Base-by-base conservation (phyloP, 2,113 vertebrate genomes). In the Megaceryle maxima region DNA sequence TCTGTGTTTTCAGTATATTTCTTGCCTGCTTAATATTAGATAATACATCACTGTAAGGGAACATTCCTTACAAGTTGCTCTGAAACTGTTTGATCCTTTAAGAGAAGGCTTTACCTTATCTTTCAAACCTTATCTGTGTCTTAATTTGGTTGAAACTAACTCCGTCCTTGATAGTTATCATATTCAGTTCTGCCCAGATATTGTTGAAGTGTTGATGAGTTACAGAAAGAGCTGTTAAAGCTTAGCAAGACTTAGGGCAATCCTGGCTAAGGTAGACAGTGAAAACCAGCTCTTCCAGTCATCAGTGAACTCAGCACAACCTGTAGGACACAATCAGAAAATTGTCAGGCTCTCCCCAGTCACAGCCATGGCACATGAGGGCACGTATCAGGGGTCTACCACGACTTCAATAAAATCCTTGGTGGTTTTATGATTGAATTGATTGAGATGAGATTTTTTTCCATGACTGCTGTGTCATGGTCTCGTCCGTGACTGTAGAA, bases 401-500 rank as follows among this genome's bases (percentile, higher is more conserved):
- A 16, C 1, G 15, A 68, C 35, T 80, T 76, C 19, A 16, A 28
- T 60, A 51, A 87, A 63, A 87, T 17, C 20, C 68, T 2, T 11
- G 8, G 5, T 16, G n/a, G 4, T 21, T 91, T 64, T 60, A 17
- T 41, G 62, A 37, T 17, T 24, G 15, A 43, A 62, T 1, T 39
- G 14, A 67, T 20, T 5, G 60, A 67, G 6, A 9, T 39, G 55
- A 76, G n/a, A 21, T 29, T 79, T 83, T 79, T 24, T 63, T 43
- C 48, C 22, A 1, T 0, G 7, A 13, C 26, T 79, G 6, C 26
- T 33, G 4, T 4, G 2, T 12, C 1, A 1, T 10, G 33, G n/a
- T 56, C 44, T 28, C 4, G 1, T 25, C 55, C 13, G 1, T 41
- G 43, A 20, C 16, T 25, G 12, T 4, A 39, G n/a, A 35, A 50